These are phyloP conservation scores for Crypturellus undulatus DNA, from an alignment of 2,113 vertebrate genomes.

Conservation along the genomic window DNA sequence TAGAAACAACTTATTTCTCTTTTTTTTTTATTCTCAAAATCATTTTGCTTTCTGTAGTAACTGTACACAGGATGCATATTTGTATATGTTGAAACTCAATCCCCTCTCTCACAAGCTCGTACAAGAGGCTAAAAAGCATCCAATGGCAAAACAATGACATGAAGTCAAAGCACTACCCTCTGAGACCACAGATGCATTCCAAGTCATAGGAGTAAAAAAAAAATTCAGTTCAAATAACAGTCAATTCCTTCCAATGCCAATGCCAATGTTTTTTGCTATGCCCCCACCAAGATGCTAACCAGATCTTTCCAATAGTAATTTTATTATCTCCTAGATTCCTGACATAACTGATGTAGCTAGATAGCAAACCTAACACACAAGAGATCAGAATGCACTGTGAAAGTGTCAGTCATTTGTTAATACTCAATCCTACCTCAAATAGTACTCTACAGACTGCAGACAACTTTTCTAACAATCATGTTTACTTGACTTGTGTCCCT, in stretches of 20 bases:
- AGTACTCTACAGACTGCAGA: not conserved
- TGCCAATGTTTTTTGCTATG: not conserved
- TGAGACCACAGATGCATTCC: not conserved
- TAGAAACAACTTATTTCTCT: not conserved
- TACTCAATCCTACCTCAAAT: not conserved
- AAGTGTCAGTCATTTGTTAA: not conserved
- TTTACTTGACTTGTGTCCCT: not conserved
- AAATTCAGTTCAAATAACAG: not conserved
- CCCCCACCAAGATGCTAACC: not conserved
- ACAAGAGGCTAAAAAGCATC: not conserved
- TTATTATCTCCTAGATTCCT: not conserved
- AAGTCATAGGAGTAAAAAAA: not conserved
- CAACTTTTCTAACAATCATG: not conserved
- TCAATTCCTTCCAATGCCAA: not conserved
- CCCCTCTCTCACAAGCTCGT: not conserved
- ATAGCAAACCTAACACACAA: not conserved
- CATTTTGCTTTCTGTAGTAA: not conserved
- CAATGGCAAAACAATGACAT: not conserved
- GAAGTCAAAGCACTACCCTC: not conserved
- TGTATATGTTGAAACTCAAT: not conserved
- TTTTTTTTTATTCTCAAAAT: not conserved
- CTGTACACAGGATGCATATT: not conserved
- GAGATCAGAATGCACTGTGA: fast-evolving
- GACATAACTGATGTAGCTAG: not conserved
- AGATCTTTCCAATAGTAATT: not conserved